Conservation (phyloP, 1,140 invertebrate genomes). For the Kradibia gibbosae region DNA sequence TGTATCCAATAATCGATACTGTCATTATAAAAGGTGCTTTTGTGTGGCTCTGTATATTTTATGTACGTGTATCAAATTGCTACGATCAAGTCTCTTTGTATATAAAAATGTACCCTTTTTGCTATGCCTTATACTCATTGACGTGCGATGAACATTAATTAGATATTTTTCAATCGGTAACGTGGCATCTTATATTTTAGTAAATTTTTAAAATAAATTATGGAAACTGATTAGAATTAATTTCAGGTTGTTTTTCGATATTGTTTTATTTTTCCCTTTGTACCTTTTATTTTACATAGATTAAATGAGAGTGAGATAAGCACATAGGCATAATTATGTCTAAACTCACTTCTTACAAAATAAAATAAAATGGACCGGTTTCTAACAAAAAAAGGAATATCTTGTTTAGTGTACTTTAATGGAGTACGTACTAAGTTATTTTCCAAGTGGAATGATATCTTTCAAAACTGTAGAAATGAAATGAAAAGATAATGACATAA, state of each 20-base stretch:
- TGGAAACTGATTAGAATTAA: background rate
- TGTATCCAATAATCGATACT: slow-evolving; percentile 42
- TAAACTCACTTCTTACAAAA: background rate
- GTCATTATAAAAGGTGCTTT: slow-evolving; percentile 22
- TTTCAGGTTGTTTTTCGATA: background rate
- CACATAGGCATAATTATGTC: background rate
- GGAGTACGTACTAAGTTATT: background rate
- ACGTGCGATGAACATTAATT: slow-evolving; percentile 10
- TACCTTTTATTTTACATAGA: background rate
- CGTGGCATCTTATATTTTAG: background rate
- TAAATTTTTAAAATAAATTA: background rate
- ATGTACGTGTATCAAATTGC: background rate
- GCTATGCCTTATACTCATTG: background rate
- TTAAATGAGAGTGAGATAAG: background rate
- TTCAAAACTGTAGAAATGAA: slow-evolving; percentile 20
- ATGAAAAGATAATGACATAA: slow-evolving; percentile 46
- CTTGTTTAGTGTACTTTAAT: background rate
- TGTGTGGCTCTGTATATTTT: background rate
- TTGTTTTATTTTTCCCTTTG: slow-evolving; percentile 1
- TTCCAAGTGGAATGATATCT: slow-evolving; percentile 13
- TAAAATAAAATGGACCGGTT: background rate
- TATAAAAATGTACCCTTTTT: background rate
- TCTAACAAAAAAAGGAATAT: background rate
- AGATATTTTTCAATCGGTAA: slow-evolving; percentile 1
- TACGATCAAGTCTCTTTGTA: background rate